Evolutionary conservation across 2,797 vertebrate genomes (phyloP).

Genomic region (Lithobates sylvaticus): DNA sequence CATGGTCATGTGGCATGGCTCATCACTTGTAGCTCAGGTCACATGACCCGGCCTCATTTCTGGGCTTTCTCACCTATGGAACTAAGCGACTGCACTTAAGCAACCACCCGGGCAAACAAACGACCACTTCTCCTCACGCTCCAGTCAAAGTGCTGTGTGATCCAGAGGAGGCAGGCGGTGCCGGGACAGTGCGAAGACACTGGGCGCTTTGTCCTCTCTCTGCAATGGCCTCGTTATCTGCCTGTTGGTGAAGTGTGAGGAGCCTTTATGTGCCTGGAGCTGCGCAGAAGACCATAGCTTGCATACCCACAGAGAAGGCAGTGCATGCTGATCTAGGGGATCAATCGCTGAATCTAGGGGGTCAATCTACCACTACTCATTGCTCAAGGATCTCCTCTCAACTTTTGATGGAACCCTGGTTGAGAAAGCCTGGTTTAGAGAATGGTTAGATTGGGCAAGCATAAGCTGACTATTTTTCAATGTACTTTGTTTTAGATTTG

Average conservation of each 20-base stretch:
- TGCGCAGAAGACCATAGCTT: neutral
- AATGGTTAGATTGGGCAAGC: too few relatives aligned
- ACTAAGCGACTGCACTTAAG: neutral
- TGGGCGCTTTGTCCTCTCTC: neutral
- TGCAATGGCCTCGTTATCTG: neutral
- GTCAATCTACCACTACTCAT: too few relatives aligned
- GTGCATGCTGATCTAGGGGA: too few relatives aligned
- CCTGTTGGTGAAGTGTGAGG: neutral
- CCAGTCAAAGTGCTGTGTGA: constrained; percentile 14
- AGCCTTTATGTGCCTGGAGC: neutral
- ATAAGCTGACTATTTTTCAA: too few relatives aligned
- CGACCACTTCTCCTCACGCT: too few relatives aligned
- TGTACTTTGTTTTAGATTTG: too few relatives aligned
- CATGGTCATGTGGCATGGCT: too few relatives aligned
- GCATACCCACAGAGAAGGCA: too few relatives aligned
- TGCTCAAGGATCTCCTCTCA: too few relatives aligned
- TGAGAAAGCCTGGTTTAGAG: too few relatives aligned
- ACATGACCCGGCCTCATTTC: neutral
- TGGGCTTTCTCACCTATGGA: neutral
- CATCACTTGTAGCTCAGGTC: neutral
- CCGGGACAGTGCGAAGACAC: neutral
- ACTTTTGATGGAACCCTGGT: too few relatives aligned
- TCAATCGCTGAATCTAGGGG: too few relatives aligned
- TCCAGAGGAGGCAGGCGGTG: neutral
- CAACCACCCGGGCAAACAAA: constrained; percentile 20